Evolutionary conservation across 2,113 vertebrate species (phyloP), one percentile per base, ranked within the genome.

Genomic region (Lota lota): DNA sequence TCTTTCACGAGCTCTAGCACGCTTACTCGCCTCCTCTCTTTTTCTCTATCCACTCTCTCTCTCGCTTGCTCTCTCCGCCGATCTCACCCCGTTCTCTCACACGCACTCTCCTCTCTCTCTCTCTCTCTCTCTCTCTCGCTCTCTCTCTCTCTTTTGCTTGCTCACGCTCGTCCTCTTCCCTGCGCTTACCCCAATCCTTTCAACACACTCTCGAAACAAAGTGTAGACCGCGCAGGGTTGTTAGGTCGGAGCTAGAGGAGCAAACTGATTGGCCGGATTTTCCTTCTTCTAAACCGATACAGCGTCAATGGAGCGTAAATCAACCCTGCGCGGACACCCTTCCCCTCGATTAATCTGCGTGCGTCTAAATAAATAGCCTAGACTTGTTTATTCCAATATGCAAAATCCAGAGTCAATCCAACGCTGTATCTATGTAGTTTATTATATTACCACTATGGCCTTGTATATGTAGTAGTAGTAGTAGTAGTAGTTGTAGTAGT

Each of bases 241-340:
- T 91, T 87, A 79, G 90, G 88, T 72, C 85, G 91, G 92, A 85
- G 91, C 88, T 91, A 90, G 92, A 90, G 91, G 87, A 90, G 94
- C 92, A 88, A 96, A 96, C 93, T 95, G 95, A 98, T 98, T 98
- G 96, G 97, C 94, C 94, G 92, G 93, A 94, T 95, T 95, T 95
- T 94, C 93, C 94, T 95, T 94, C 93, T 94, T 92, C 92, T 88
- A 91, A 93, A 89, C 93, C 94, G 94, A 96, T 95, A 96, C 96
- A 96, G 94, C 93, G 92, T 95, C 95, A 94, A 92, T 91, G 92
- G 87, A 86, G 91, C 94, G 93, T 98, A 94, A 95, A 97, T 97
- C 95, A 97, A 92, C 88, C 90, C 86, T 88, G 92, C 91, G 84
- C 91, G 22, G 86, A 91, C 91, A 92, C 20, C 67, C 17, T 50